Percentiles rank a stretch among this genome's conserved stretches.
Conservation (phyloP, 2,888 invertebrate species). For the Volucella inflata region DNA sequence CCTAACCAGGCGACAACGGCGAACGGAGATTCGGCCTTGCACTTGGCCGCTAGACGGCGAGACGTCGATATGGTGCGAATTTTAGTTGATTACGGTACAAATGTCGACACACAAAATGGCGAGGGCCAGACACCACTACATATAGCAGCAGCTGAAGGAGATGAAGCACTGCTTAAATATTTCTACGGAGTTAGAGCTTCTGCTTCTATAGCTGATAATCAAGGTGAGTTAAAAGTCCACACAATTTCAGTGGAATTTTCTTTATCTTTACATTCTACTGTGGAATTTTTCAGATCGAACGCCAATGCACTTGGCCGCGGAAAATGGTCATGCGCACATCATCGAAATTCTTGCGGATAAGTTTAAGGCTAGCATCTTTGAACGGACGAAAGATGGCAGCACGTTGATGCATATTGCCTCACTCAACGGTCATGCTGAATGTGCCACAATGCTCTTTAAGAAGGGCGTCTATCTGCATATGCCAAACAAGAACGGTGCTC, state of each 20-base stretch:
- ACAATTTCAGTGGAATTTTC: conserved; percentile 6
- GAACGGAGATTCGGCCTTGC: conserved; percentile 96
- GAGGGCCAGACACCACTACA: conserved; percentile 98
- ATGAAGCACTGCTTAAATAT: conserved; percentile 96
- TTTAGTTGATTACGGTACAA: conserved; percentile 95
- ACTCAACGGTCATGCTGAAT: conserved; percentile 98
- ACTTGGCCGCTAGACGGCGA: conserved; percentile 95
- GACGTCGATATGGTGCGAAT: conserved; percentile 97
- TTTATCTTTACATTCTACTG: not conserved
- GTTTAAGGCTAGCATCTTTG: conserved; percentile 98
- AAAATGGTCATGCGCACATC: conserved; percentile 97
- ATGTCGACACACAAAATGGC: conserved; percentile 95
- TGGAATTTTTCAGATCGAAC: conserved; percentile 89
- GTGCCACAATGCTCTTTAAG: conserved; percentile 98
- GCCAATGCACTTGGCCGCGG: conserved; percentile 98
- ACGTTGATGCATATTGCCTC: conserved; percentile 99
- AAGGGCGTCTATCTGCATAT: conserved; percentile 99
- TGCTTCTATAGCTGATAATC: conserved; percentile 96
- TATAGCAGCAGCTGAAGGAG: conserved; percentile 97
- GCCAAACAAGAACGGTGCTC: conserved; percentile 98
- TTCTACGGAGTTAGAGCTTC: conserved; percentile 97
- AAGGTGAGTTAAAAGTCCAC: conserved; percentile 85
- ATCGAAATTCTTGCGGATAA: conserved; percentile 98
- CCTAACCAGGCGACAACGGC: conserved; percentile 88
- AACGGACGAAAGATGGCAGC: conserved; percentile 98